Conservation (phyloP, 2,113 vertebrate species). For the Epinephelus cyanopodus region DNA sequence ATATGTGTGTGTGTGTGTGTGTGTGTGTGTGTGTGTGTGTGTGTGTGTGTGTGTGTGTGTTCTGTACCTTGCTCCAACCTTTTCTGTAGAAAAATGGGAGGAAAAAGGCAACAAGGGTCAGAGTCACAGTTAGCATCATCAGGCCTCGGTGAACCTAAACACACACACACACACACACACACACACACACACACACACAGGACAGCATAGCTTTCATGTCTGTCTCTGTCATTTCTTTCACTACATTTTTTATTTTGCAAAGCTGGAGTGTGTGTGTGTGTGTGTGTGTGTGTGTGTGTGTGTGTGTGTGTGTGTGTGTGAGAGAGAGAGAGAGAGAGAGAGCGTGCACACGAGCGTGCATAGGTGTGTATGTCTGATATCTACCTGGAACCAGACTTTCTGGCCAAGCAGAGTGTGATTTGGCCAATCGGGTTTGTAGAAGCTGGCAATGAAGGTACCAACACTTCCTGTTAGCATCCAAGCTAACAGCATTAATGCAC, state of each 20-base stretch:
- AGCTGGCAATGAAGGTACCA: constrained; percentile 87
- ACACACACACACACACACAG: constrained; percentile 4
- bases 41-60: neutral
- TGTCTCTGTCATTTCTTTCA: neutral
- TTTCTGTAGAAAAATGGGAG: constrained; percentile 89
- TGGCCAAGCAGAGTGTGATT: constrained; percentile 83
- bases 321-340: too few species aligned
- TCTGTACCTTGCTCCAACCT: constrained; percentile 87
- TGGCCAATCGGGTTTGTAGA: constrained; percentile 90
- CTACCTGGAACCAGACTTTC: constrained; percentile 90
- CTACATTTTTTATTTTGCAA: neutral
- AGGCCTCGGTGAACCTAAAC: constrained; percentile 87
- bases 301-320: constrained; percentile 59
- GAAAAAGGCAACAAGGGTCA: constrained; percentile 85
- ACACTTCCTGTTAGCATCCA: constrained; percentile 89
- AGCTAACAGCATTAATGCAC: constrained; percentile 88
- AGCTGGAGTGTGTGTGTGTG: constrained; percentile 58
- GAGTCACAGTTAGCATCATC: constrained; percentile 84
- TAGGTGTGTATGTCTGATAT: constrained; percentile 52
- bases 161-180: constrained; percentile 58
- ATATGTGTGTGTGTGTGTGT: neutral
- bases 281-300: neutral
- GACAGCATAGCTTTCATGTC: neutral
- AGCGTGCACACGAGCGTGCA: too few species aligned
- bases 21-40: neutral